These are phyloP conservation scores for Teinopalpus imperialis DNA, from an alignment of 2,888 invertebrate genomes.

Conservation along the genomic window DNA sequence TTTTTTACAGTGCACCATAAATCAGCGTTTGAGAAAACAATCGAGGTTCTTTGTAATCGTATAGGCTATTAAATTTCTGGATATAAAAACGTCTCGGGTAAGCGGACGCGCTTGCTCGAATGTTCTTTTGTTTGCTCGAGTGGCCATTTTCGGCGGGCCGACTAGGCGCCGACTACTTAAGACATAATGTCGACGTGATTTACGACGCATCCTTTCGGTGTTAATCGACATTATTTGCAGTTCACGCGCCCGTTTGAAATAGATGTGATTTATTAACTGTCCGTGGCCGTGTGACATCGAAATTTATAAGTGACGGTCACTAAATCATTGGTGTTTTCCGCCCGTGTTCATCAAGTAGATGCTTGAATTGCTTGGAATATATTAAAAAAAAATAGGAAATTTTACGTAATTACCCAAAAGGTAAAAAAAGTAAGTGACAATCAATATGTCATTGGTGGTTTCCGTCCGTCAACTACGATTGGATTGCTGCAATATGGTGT, in stretches of 20 bases:
- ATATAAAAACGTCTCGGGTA: slow-evolving; percentile 61
- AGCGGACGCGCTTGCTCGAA: slow-evolving; percentile 12
- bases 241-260: slow-evolving; percentile 13
- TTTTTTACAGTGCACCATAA: slow-evolving; percentile 55
- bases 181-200: slow-evolving; percentile 72
- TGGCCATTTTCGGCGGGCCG: slow-evolving; percentile 46
- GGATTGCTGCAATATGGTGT: too few species aligned
- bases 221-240: slow-evolving; percentile 56
- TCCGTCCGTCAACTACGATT: too few species aligned
- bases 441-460: too few species aligned
- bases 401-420: too few species aligned
- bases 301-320: slow-evolving; percentile 10
- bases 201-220: slow-evolving; percentile 41
- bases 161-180: slow-evolving; percentile 46
- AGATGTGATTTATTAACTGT: slow-evolving; percentile 19
- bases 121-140: slow-evolving; percentile 30
- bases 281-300: slow-evolving; percentile 10
- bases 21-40: slow-evolving; percentile 76
- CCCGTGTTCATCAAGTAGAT: not conserved
- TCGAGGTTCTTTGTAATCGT: slow-evolving; percentile 76
- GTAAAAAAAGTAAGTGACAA: too few species aligned
- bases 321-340: slow-evolving; percentile 3
- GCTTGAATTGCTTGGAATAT: too few species aligned
- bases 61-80: slow-evolving; percentile 72
- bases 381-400: too few species aligned